Percentiles rank a stretch among this genome's conserved stretches.
These are phyloP conservation scores for Melipona beecheii DNA, from an alignment of 2,888 invertebrate species.

Conservation along the genomic window DNA sequence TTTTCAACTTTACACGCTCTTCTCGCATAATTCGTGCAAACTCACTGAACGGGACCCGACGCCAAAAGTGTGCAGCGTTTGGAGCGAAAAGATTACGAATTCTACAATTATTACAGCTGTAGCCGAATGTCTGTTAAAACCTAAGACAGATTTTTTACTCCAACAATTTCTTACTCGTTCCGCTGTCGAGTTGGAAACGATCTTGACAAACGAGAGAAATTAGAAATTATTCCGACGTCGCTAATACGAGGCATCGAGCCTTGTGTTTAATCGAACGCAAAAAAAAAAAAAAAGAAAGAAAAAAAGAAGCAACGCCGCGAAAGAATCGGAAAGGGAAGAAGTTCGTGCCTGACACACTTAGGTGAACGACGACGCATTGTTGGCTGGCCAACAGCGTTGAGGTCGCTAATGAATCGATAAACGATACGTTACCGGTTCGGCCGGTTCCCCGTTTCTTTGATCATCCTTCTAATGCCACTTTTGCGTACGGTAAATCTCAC, in stretches of 20 bases:
- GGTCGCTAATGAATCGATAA: slow-evolving; percentile 63
- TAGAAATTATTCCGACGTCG: not conserved
- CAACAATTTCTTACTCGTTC: too few species aligned
- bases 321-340: not conserved
- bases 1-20: not conserved
- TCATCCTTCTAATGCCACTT: slow-evolving; percentile 23
- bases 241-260: slow-evolving; percentile 10
- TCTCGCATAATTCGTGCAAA: not conserved
- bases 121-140: too few species aligned
- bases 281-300: not conserved
- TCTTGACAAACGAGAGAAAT: slow-evolving; percentile 5
- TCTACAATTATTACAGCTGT: too few species aligned
- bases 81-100: too few species aligned
- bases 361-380: slow-evolving; percentile 5
- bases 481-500: slow-evolving; percentile 16
- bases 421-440: slow-evolving; percentile 42
- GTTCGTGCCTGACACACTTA: slow-evolving; percentile 35
- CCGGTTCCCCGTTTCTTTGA: slow-evolving; percentile 19
- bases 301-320: too few species aligned
- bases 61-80: too few species aligned
- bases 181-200: too few species aligned
- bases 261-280: slow-evolving; percentile 14
- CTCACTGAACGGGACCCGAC: too few species aligned
- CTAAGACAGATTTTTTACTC: too few species aligned
- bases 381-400: slow-evolving; percentile 14